Conservation (phyloP, 2,797 vertebrate genomes). For the Anguilla anguilla region DNA sequence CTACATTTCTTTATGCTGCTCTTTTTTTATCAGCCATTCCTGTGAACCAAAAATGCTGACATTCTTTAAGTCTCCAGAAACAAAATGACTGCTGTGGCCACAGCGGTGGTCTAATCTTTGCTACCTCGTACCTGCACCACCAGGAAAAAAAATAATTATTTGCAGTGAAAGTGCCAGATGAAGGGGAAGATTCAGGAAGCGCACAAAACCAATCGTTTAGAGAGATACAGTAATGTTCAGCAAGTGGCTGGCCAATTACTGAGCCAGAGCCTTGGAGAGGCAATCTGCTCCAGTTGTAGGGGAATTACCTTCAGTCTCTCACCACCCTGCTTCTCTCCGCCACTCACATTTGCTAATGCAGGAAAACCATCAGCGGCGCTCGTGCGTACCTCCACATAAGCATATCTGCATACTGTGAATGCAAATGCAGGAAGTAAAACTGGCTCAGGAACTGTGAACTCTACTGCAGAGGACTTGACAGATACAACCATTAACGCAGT, state of each 20-base stretch:
- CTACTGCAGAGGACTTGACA: neutral
- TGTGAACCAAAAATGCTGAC: neutral
- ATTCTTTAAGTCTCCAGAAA: neutral
- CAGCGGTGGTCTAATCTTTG: neutral
- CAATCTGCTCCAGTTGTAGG: conserved; percentile 10
- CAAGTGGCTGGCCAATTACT: conserved; percentile 23
- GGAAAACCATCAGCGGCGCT: neutral
- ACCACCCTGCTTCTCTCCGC: neutral
- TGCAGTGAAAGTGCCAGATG: neutral
- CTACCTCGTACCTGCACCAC: neutral
- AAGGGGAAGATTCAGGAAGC: neutral
- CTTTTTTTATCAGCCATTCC: neutral
- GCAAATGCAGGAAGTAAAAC: neutral
- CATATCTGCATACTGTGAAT: neutral
- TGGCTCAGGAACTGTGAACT: neutral
- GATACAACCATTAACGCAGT: neutral
- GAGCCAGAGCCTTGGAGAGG: neutral
- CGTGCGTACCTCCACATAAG: neutral
- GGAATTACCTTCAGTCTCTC: conserved; percentile 7
- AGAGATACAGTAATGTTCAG: conserved; percentile 8
- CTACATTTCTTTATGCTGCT: neutral
- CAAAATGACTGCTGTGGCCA: neutral
- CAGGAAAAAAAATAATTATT: neutral
- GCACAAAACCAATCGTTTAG: conserved; percentile 11
- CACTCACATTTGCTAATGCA: conserved; percentile 21